Evolutionary conservation across 2,888 invertebrate species (phyloP).

Genomic region (Mesorhabditis spiculigera): DNA sequence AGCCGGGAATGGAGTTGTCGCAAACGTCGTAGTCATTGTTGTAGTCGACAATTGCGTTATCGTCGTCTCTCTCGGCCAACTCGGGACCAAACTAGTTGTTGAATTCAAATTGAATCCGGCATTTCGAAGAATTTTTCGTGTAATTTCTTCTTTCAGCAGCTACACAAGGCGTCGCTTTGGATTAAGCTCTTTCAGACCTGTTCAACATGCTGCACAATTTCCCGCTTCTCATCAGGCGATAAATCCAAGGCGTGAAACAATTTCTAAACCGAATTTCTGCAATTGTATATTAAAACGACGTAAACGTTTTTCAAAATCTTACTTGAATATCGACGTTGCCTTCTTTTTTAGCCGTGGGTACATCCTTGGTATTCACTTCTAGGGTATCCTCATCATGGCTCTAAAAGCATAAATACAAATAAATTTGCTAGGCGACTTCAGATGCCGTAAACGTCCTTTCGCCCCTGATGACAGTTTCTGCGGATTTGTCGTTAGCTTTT

Average conservation of each 20-base stretch:
- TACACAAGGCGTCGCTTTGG: neutral
- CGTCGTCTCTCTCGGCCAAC: neutral
- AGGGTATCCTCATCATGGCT: neutral
- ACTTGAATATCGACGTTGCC: constrained; percentile 1
- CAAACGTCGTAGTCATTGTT: neutral
- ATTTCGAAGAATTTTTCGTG: neutral
- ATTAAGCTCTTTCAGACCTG: neutral
- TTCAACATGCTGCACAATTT: constrained; percentile 1
- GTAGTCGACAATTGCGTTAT: neutral
- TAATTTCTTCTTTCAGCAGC: constrained; percentile 5
- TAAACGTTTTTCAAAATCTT: neutral
- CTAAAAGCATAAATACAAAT: neutral
- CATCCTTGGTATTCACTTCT: neutral
- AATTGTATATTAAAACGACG: neutral
- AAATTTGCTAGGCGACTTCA: too few relatives aligned
- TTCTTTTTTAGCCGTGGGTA: neutral
- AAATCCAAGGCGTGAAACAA: neutral
- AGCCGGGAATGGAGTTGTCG: neutral
- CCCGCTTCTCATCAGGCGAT: neutral
- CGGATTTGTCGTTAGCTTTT: neutral
- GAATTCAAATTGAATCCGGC: neutral
- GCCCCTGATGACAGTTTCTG: neutral
- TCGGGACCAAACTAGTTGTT: neutral
- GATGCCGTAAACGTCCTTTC: neutral
- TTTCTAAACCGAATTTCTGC: neutral